Base-by-base conservation (phyloP, 2,113 vertebrate species). In the Azemiops feae region DNA sequence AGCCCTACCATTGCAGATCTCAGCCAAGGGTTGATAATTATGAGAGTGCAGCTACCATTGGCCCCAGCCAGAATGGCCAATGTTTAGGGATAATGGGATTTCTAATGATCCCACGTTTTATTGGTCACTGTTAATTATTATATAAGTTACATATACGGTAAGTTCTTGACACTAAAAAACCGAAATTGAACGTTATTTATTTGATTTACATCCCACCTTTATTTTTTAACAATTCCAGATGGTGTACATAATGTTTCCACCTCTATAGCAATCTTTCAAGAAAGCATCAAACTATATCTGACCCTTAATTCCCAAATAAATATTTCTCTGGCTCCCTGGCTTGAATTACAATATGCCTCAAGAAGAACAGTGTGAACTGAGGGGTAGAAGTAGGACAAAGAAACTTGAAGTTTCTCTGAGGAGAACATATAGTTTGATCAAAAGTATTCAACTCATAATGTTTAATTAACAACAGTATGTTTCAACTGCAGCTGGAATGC, bases 391-490 rank as follows among this genome's bases (percentile, higher is more conserved):
- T 25, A 50, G 57, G 54, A 89, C 6, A 89, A 85, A 87, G 55
- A 30, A 74, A 74, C 3, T 89, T 30, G 23, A 34, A 55, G 20
- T 12, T 58, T 85, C 45, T 93, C 34, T 9, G 53, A 57, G 45
- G 25, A 91, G 60, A 57, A 85, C 34, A 47, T 1, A 4, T 18
- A 89, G 5, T 92, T 30, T 87, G 50, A 74, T 53, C 92, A 88
- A 92, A 92, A 74, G 34, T 23, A 64, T 50, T 94, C 58, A 52
- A 85, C 5, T 3, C 6, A 12, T 30, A 91, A 12, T 2, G 81
- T 93, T 88, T 89, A 94, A 93, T 94, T 87, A 86, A 91, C 87
- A 91, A 39, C 81, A 88, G 50, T 45, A 93, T 64, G 91, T 74
- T 94, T 86, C 87, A 60, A 81, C 23, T 47, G 20, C 27, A 86